phyloP scores from a whole-genome alignment of 2,888 invertebrate genomes.

The Mimachlamys varia region DNA sequence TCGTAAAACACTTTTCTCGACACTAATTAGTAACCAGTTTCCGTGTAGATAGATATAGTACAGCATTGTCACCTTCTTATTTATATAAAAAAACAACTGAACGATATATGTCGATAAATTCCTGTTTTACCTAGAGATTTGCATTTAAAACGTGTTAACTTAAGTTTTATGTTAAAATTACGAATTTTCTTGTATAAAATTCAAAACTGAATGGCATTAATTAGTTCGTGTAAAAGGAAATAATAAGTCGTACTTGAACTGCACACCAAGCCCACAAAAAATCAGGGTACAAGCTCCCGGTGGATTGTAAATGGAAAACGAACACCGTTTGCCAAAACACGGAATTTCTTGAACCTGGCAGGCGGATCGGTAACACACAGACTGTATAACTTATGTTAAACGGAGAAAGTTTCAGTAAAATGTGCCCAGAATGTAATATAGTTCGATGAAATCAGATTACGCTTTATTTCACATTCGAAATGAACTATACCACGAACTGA shows the following conservation, averaged over 20 bases:
- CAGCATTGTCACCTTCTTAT: neutral
- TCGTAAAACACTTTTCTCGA: neutral
- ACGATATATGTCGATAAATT: too few relatives aligned
- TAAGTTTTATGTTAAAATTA: too few relatives aligned
- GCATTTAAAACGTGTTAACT: too few relatives aligned
- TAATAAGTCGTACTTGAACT: too few relatives aligned
- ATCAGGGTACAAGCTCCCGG: neutral
- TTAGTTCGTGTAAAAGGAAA: too few relatives aligned
- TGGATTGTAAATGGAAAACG: neutral
- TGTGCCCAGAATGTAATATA: neutral
- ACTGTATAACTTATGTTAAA: neutral
- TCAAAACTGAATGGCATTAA: too few relatives aligned
- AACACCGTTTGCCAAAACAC: conserved; percentile 28
- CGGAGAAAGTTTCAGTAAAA: neutral
- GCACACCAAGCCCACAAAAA: neutral
- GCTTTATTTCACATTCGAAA: neutral
- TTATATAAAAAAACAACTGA: neutral
- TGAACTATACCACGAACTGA: neutral
- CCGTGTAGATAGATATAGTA: neutral
- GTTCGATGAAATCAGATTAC: neutral
- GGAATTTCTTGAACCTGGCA: neutral
- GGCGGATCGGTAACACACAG: neutral
- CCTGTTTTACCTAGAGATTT: too few relatives aligned
- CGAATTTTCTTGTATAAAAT: too few relatives aligned
- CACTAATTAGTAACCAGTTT: neutral